Conservation (phyloP, 2,797 vertebrate species). For the Lepus oiostolus region DNA sequence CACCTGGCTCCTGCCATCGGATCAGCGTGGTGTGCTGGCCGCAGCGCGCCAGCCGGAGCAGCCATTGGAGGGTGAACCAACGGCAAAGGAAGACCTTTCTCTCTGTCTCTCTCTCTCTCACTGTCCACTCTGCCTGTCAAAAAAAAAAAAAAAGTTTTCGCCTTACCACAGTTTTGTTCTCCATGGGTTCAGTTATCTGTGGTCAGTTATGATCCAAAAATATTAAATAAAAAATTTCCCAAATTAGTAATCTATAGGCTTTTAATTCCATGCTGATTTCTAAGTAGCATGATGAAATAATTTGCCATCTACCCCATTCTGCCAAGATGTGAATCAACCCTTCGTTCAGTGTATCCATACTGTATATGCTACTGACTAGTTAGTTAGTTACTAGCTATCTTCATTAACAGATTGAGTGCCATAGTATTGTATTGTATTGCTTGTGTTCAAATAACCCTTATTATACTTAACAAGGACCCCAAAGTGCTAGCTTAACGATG, state of each 20-base stretch:
- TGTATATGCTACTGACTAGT: background rate
- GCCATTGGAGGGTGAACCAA: no score
- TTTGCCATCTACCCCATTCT: background rate
- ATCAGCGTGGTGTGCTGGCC: no score
- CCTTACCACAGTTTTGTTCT: background rate
- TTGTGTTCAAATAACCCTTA: background rate
- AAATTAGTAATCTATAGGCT: background rate
- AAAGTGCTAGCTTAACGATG: background rate
- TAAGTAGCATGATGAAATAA: background rate
- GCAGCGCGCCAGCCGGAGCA: no score
- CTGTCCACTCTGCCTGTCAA: no score
- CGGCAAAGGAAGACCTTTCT: no score
- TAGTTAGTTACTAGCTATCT: background rate
- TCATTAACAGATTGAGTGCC: background rate
- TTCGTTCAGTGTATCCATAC: no score
- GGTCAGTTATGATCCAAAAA: background rate
- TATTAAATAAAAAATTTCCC: background rate
- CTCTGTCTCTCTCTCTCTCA: no score
- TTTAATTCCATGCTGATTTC: background rate
- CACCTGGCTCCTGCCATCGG: no score
- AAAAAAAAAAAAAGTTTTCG: fast-evolving
- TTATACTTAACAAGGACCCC: background rate
- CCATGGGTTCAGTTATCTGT: background rate
- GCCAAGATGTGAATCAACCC: background rate
- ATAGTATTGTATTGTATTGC: background rate